Conservation (phyloP, 1,140 invertebrate genomes). For the Hyles euphorbiae region DNA sequence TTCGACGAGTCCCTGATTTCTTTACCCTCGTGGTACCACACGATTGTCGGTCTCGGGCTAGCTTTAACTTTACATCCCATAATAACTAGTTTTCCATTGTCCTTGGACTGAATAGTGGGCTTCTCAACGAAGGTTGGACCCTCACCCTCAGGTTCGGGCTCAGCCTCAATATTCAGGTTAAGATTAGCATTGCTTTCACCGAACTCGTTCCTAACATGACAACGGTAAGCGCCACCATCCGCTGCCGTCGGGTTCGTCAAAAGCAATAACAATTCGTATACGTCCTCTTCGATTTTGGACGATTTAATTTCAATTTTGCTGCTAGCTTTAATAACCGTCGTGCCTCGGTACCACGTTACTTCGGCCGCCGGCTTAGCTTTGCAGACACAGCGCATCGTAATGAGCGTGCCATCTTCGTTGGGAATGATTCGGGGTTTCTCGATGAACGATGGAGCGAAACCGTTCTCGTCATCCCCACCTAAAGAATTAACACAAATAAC, state of each 20-base stretch:
- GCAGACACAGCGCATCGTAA: slow-evolving; percentile 96
- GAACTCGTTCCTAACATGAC: slow-evolving; percentile 96
- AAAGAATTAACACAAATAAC: slow-evolving; percentile 33
- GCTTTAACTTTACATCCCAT: slow-evolving; percentile 98
- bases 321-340: slow-evolving; percentile 88
- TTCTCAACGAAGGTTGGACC: slow-evolving; percentile 99
- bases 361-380: slow-evolving; percentile 94
- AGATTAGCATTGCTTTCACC: slow-evolving; percentile 99
- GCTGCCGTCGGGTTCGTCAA: slow-evolving; percentile 92
- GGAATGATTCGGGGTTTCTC: slow-evolving; percentile 98
- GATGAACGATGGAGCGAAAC: slow-evolving; percentile 95
- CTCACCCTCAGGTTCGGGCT: slow-evolving; percentile 92
- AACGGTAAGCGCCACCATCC: slow-evolving; percentile 98
- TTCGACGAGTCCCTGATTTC: slow-evolving; percentile 87
- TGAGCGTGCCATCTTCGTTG: slow-evolving; percentile 95
- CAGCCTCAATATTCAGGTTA: slow-evolving; percentile 97
- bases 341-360: slow-evolving; percentile 93
- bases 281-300: slow-evolving; percentile 85
- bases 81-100: slow-evolving; percentile 96
- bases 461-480: slow-evolving; percentile 92
- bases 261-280: slow-evolving; percentile 89
- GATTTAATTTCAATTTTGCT: slow-evolving; percentile 90
- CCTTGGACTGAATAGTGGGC: slow-evolving; percentile 93
- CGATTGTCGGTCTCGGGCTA: slow-evolving; percentile 93
- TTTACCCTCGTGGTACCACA: slow-evolving; percentile 93